A percentile compares a stretch with the other conserved stretches of the same genome.
Evolutionary conservation across 92 coral and sea anemone species (phyloP).

Genomic region (Epizoanthus fatuus): DNA sequence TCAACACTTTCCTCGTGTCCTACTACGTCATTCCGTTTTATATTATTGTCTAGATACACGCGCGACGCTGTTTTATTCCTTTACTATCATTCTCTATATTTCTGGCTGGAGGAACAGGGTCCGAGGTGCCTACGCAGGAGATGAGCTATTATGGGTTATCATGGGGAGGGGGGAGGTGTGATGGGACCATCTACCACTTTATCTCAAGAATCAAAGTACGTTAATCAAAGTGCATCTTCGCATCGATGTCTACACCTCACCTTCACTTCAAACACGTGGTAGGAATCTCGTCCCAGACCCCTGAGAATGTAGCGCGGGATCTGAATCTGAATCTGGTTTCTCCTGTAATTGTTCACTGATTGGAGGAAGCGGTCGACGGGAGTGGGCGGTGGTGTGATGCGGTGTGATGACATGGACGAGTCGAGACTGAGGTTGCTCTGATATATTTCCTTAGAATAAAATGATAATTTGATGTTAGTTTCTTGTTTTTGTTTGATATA

Average conservation of each 20-base stretch:
- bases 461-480: not conserved
- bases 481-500: not conserved
- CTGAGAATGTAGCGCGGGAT: constrained; percentile 96
- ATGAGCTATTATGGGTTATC: too few species aligned
- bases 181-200: not conserved
- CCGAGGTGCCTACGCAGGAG: too few species aligned
- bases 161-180: not conserved
- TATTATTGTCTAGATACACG: too few species aligned
- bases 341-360: constrained; percentile 87
- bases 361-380: constrained; percentile 97
- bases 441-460: constrained; percentile 59
- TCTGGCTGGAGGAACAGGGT: not conserved
- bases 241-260: constrained; percentile 46
- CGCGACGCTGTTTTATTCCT: too few species aligned
- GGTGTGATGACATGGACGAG: constrained; percentile 89
- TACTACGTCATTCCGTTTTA: too few species aligned
- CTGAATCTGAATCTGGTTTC: constrained; percentile 92
- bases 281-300: constrained; percentile 99
- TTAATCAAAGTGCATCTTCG: too few species aligned
- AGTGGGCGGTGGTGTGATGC: constrained; percentile 98
- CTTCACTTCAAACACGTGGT: constrained; percentile 99
- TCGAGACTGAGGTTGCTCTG: constrained; percentile 94
- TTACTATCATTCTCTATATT: too few species aligned
- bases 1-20: too few species aligned
- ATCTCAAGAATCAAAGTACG: not conserved